These are phyloP conservation scores for Drosophila colorata DNA, from an alignment of 2,888 invertebrate genomes.

Conservation along the genomic window DNA sequence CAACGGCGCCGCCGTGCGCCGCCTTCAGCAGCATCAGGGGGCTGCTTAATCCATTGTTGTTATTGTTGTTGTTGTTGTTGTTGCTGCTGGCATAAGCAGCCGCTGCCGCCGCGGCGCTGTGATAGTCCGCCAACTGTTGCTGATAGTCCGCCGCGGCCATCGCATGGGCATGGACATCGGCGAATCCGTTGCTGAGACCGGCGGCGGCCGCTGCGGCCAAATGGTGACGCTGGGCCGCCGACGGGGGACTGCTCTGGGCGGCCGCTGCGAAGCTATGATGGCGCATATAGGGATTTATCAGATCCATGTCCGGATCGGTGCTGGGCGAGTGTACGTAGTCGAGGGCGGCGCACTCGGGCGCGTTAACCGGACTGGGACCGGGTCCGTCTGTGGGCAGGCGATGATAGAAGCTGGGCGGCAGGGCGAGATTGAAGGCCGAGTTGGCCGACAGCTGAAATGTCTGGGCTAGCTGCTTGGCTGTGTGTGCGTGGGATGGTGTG, in stretches of 20 bases:
- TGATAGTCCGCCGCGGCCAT: conserved; percentile 83
- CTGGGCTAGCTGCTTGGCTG: conserved; percentile 68
- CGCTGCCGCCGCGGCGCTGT: conserved; percentile 82
- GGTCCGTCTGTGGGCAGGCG: conserved; percentile 42
- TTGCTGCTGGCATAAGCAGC: conserved; percentile 77
- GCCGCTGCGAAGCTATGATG: conserved; percentile 80
- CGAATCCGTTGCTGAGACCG: conserved; percentile 70
- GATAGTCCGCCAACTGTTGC: conserved; percentile 81
- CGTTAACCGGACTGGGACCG: conserved; percentile 47
- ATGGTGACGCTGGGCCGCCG: conserved; percentile 78
- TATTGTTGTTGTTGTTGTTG: conserved; percentile 72
- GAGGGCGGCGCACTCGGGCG: conserved; percentile 31
- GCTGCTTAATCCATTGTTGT: conserved; percentile 68
- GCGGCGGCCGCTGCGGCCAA: conserved; percentile 69
- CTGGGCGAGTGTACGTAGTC: conserved; percentile 50
- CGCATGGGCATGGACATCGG: conserved; percentile 75
- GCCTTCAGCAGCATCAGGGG: conserved; percentile 81
- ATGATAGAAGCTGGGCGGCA: conserved; percentile 74
- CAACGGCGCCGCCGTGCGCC: conserved; percentile 56
- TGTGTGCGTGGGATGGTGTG: conserved; percentile 42
- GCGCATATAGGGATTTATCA: conserved; percentile 84
- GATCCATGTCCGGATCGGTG: conserved; percentile 78
- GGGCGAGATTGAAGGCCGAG: conserved; percentile 84
- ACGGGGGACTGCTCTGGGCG: conserved; percentile 71
- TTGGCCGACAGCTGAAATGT: conserved; percentile 82